phyloP scores from a whole-genome alignment of 2,113 vertebrate genomes.

The Syrrhaptes paradoxus region DNA sequence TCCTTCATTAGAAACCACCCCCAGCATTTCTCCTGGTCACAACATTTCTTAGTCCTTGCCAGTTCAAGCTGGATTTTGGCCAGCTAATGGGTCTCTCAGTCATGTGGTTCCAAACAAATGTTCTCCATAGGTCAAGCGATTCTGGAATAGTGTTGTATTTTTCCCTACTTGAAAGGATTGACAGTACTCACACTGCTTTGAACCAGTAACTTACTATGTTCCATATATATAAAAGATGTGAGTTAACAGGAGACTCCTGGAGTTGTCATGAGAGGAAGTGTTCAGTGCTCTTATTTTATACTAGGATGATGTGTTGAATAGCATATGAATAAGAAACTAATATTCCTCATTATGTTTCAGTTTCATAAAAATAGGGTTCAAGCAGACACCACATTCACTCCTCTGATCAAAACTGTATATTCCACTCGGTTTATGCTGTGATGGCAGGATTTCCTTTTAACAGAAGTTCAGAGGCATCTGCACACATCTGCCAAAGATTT shows the following conservation, averaged over 20 bases:
- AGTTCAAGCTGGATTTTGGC: not conserved
- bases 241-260: not conserved
- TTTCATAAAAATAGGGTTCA: not conserved
- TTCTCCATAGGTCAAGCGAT: not conserved
- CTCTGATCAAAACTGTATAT: not conserved
- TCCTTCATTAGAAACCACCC: not conserved
- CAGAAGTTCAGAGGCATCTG: not conserved
- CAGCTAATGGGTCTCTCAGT: not conserved
- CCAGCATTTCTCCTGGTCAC: not conserved
- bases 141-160: not conserved
- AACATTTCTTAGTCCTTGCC: not conserved
- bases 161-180: not conserved
- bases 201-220: not conserved
- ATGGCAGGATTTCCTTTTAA: not conserved
- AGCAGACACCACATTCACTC: not conserved
- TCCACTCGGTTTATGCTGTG: not conserved
- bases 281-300: not conserved
- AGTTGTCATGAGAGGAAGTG: not conserved
- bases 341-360: not conserved
- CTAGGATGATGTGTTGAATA: not conserved
- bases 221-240: not conserved
- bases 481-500: not conserved
- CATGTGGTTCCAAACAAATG: not conserved
- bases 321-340: not conserved
- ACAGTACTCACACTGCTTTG: not conserved